Conservation (phyloP, 1,140 invertebrate species). For the Dendrolimus kikuchii region DNA sequence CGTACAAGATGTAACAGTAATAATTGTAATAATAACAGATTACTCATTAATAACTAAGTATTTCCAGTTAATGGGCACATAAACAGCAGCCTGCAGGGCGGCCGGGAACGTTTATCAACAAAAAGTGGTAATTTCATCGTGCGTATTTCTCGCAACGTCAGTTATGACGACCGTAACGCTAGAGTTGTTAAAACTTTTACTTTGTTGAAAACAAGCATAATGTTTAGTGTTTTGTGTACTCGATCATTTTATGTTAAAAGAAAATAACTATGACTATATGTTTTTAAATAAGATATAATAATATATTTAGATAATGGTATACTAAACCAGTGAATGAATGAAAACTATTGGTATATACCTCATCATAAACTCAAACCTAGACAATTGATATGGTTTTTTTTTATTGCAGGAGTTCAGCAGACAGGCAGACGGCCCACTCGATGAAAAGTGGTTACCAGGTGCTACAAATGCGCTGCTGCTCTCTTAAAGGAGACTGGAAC, state of each 20-base stretch:
- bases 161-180: constrained; percentile 31
- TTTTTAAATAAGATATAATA: too few species aligned
- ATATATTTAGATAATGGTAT: too few species aligned
- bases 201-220: constrained; percentile 19
- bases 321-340: too few species aligned
- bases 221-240: constrained; percentile 18
- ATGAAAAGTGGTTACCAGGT: too few species aligned
- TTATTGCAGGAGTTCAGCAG: too few species aligned
- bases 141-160: constrained; percentile 35
- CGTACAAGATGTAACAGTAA: too few species aligned
- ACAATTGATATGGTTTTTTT: too few species aligned
- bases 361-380: too few species aligned
- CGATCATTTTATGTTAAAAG: constrained; percentile 10
- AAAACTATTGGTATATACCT: too few species aligned
- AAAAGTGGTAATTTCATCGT: constrained; percentile 57
- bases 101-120: constrained; percentile 50
- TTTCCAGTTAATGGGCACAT: constrained; percentile 63
- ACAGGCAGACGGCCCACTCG: too few species aligned
- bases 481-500: too few species aligned
- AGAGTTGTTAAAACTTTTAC: constrained; percentile 30
- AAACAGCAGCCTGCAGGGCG: constrained; percentile 50
- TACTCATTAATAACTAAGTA: constrained; percentile 64
- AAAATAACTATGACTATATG: constrained; percentile 2
- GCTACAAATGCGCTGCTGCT: too few species aligned
- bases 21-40: constrained; percentile 45